Base-by-base conservation (phyloP, 2,797 vertebrate genomes). In the Nannoperca australis region DNA sequence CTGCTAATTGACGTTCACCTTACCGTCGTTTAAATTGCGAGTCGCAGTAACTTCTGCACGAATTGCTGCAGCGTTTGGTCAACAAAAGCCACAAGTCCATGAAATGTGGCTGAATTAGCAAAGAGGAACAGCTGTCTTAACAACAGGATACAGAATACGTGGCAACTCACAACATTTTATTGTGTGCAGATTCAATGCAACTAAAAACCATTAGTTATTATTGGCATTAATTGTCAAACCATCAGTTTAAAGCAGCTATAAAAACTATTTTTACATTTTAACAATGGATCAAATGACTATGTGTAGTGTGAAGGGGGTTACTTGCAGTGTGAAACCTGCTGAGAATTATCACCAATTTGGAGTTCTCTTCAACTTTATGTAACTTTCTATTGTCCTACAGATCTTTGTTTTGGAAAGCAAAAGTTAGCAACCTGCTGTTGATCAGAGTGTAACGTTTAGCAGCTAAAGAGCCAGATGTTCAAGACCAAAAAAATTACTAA, bases 111-210 rank as follows among this genome's bases (percentile, higher is more conserved):
- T 7, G 44, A 45, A 18, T 70, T 22, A 62, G 20, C 7, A 66
- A 73, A 73, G 63, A 62, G 62, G 62, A 61, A 73, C 13, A 36
- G 9, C 3, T 8, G 36, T 36, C 36, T 36, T 10, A 36, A 36
- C 36, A 36, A 36, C 9, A 38, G 36, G 36, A 38, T 38, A 11
- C 36, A 22, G 40, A 42, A 42, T 42, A 42, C 40, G 15, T 14
- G 40, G 40, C 3, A 42, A 42, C 40, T 14, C 12, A 42, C 13
- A 13, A 42, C 40, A 42, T 42, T 42, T 14, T 3, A 42, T 13
- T 42, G 13, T 17, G 44, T 45, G 15, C 15, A 45, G 13, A 45
- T 45, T 45, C 15, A 45, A 17, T 44, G 5, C 6, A 45, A 44
- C 42, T 44, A 44, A 44, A 20, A 45, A 18, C 44, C 44, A 45